Conservation (phyloP, 2,888 invertebrate genomes). For the Agapostemon virescens region DNA sequence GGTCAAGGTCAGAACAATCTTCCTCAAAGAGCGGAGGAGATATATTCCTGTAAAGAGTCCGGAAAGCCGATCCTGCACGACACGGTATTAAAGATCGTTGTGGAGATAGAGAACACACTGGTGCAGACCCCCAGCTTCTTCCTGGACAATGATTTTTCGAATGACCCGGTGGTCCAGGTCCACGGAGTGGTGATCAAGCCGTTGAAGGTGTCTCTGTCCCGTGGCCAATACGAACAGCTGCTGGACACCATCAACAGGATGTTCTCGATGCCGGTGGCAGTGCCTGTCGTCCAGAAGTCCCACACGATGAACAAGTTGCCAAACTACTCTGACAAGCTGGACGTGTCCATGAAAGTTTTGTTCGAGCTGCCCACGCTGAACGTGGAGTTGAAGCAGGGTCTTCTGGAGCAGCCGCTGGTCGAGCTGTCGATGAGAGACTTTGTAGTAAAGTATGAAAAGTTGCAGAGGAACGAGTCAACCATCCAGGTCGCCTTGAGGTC, state of each 20-base stretch:
- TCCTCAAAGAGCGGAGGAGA: slow-evolving; percentile 84
- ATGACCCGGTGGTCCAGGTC: slow-evolving; percentile 74
- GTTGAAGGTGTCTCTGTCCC: slow-evolving; percentile 91
- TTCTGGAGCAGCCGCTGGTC: slow-evolving; percentile 89
- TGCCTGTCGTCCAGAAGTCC: slow-evolving; percentile 72
- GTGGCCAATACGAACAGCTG: slow-evolving; percentile 94
- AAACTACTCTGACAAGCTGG: slow-evolving; percentile 74
- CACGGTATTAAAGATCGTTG: slow-evolving; percentile 88
- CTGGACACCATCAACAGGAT: slow-evolving; percentile 85
- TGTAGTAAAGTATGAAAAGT: slow-evolving; percentile 87
- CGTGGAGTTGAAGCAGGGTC: slow-evolving; percentile 88
- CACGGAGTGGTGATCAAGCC: slow-evolving; percentile 90
- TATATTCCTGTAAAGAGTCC: slow-evolving; percentile 87
- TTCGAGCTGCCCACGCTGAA: slow-evolving; percentile 89
- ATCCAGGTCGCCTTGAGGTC: slow-evolving; percentile 91
- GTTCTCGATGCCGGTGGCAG: slow-evolving; percentile 75
- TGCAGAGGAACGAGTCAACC: slow-evolving; percentile 86
- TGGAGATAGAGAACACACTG: slow-evolving; percentile 81
- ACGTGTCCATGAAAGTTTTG: slow-evolving; percentile 81
- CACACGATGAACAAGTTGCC: slow-evolving; percentile 72
- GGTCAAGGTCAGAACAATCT: slow-evolving; percentile 74
- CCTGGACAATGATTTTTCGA: slow-evolving; percentile 67
- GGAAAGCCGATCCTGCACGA: slow-evolving; percentile 95
- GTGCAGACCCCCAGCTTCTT: slow-evolving; percentile 70
- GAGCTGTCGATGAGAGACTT: slow-evolving; percentile 93